A percentile compares a stretch with the other conserved stretches of the same genome.
Conservation (phyloP, 2,888 invertebrate species). For the Amorpha juglandis region DNA sequence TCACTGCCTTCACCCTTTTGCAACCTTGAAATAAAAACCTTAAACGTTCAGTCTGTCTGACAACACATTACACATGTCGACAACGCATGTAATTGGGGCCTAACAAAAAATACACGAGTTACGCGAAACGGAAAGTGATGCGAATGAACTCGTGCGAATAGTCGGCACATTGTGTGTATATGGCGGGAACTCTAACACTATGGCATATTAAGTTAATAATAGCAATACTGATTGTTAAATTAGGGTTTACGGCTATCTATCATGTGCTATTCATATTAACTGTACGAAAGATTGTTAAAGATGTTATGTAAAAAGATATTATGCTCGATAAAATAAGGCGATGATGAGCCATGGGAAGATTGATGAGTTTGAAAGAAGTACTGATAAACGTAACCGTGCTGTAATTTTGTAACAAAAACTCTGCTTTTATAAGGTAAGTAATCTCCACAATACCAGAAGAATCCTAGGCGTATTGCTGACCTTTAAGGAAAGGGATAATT, state of each 20-base stretch:
- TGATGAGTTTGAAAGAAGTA: background rate
- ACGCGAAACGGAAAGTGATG: slow-evolving; percentile 71
- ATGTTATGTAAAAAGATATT: background rate
- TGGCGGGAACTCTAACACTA: slow-evolving; percentile 12
- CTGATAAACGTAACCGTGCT: too few species aligned
- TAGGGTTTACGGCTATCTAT: slow-evolving; percentile 9
- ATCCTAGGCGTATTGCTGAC: too few species aligned
- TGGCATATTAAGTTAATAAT: slow-evolving; percentile 40
- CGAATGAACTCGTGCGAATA: slow-evolving; percentile 72
- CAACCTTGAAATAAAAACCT: background rate
- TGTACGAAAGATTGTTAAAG: slow-evolving; percentile 8
- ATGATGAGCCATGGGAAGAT: background rate
- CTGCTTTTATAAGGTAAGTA: too few species aligned
- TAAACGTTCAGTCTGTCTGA: background rate
- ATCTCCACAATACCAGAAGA: too few species aligned
- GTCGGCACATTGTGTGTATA: slow-evolving; percentile 59
- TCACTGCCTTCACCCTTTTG: background rate
- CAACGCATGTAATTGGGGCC: slow-evolving; percentile 1
- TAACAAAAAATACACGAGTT: slow-evolving; percentile 42
- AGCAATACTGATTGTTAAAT: slow-evolving; percentile 34
- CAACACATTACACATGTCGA: slow-evolving; percentile 9
- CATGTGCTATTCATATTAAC: background rate
- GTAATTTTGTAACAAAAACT: too few species aligned
- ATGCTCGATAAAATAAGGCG: background rate
- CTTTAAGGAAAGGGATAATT: too few species aligned